Conservation (phyloP, 37 sponge, comb jelly and placozoan genomes). For the Trichoplax adhaerens region DNA sequence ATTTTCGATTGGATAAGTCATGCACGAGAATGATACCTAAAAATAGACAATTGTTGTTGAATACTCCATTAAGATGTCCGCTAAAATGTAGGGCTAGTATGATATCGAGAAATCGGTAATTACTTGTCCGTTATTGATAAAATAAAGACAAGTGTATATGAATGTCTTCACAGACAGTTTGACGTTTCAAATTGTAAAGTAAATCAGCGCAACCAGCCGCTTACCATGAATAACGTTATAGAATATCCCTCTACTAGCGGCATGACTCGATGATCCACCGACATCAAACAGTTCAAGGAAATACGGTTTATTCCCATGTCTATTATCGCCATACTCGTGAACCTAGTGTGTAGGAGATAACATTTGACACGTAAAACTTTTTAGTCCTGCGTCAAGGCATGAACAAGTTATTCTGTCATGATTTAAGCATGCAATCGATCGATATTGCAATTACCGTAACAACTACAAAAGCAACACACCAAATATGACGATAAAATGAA, state of each 20-base stretch:
- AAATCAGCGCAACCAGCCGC: background rate
- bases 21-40: conserved; percentile 84
- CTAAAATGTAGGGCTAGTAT: background rate
- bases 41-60: background rate
- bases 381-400: too few species aligned
- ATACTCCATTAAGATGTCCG: background rate
- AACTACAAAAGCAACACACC: too few species aligned
- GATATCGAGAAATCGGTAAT: too few species aligned
- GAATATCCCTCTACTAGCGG: conserved; percentile 56
- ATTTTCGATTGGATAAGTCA: conserved; percentile 88
- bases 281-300: conserved; percentile 96
- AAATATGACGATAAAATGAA: too few species aligned
- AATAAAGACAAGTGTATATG: too few species aligned
- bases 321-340: conserved; percentile 19
- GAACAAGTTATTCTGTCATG: too few species aligned
- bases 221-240: conserved; percentile 58
- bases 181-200: too few species aligned
- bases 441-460: too few species aligned
- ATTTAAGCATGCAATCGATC: too few species aligned
- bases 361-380: too few species aligned
- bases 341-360: conserved; percentile 11
- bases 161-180: background rate
- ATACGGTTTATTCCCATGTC: conserved; percentile 18
- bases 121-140: too few species aligned
- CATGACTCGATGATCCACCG: conserved; percentile 65